Evolutionary conservation across 2,113 vertebrate genomes (phyloP).

Genomic region (Pteruthius melanotis): DNA sequence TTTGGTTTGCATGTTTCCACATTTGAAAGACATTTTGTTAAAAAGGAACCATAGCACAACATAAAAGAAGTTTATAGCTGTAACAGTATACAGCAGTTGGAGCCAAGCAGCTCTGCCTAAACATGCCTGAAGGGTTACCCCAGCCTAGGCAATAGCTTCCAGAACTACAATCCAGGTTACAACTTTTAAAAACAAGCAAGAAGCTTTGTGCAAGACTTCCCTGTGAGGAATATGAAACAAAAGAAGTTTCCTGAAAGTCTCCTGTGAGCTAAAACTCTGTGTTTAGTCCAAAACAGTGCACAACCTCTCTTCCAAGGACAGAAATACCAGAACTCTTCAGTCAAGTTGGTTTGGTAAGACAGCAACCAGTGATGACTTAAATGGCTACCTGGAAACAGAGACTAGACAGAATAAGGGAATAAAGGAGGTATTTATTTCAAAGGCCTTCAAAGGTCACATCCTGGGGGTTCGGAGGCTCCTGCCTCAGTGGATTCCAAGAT

Average conservation of each 20-base stretch:
- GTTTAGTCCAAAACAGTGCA: not conserved
- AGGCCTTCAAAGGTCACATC: too few relatives aligned
- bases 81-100: constrained; percentile 7
- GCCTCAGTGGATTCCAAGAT: too few relatives aligned
- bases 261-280: not conserved
- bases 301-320: not conserved
- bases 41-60: not conserved
- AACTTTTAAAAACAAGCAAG: constrained; percentile 22
- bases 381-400: too few relatives aligned
- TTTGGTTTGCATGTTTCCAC: constrained; percentile 16
- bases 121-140: constrained; percentile 39
- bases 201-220: not conserved
- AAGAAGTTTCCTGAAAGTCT: constrained; percentile 1
- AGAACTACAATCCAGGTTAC: constrained; percentile 21
- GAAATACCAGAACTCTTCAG: not conserved
- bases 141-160: constrained; percentile 33
- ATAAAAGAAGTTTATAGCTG: constrained; percentile 48
- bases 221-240: constrained; percentile 9
- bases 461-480: too few relatives aligned
- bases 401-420: too few relatives aligned
- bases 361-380: too few relatives aligned
- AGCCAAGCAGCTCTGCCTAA: constrained; percentile 26
- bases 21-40: constrained; percentile 39
- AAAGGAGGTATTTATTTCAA: too few relatives aligned
- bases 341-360: not conserved